A percentile compares a stretch with the other conserved stretches of the same genome.
These are phyloP conservation scores for Heteromyza rotundicornis DNA, from an alignment of 2,888 invertebrate genomes.

Conservation along the genomic window DNA sequence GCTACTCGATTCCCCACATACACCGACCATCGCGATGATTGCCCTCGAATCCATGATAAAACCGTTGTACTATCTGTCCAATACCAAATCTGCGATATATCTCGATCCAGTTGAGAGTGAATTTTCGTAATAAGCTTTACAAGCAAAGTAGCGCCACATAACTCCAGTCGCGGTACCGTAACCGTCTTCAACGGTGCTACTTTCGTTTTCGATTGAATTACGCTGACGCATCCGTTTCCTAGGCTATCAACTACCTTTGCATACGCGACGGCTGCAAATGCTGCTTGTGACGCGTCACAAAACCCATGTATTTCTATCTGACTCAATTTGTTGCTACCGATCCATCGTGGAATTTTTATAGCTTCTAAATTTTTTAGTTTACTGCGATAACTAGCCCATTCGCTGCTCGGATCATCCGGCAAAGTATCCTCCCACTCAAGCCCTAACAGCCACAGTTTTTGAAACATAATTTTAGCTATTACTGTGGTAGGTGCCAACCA, in stretches of 20 bases:
- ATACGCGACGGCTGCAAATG: no score
- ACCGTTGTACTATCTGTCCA: slow-evolving; percentile 22
- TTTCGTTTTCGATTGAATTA: slow-evolving; percentile 16
- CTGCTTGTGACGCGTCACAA: no score
- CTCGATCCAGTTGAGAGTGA: not conserved
- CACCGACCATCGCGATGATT: slow-evolving; percentile 16
- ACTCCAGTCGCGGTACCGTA: slow-evolving; percentile 30
- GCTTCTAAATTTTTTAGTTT: no score
- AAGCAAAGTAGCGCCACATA: slow-evolving; percentile 29
- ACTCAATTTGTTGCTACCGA: no score
- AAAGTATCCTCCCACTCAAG: slow-evolving; percentile 25
- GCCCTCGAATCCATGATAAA: slow-evolving; percentile 27
- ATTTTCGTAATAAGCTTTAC: slow-evolving; percentile 8
- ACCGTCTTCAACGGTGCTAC: slow-evolving; percentile 18
- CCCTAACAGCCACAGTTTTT: slow-evolving; percentile 26
- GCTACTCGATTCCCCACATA: slow-evolving; percentile 38
- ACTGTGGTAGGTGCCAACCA: slow-evolving; percentile 28
- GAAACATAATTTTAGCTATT: slow-evolving; percentile 28
- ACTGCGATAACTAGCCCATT: no score
- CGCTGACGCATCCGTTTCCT: slow-evolving; percentile 17
- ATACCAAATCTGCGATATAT: not conserved
- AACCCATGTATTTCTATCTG: no score
- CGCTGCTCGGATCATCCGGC: no score
- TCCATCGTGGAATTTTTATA: no score
- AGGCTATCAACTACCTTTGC: no score